Evolutionary conservation across 2,113 vertebrate species (phyloP).

Genomic region (Larimichthys polyactis): DNA sequence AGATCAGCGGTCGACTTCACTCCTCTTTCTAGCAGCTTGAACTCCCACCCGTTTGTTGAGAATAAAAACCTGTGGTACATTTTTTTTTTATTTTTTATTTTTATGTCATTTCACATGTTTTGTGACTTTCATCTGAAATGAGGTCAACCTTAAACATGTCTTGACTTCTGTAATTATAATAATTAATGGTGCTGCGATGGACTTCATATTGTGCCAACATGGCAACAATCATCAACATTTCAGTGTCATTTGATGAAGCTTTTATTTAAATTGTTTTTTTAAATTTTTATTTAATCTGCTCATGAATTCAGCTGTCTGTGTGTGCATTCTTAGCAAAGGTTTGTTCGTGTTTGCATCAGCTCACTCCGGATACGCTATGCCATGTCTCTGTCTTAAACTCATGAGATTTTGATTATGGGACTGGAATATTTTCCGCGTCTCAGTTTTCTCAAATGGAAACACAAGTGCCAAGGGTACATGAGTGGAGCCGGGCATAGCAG

Average conservation of each 20-base stretch:
- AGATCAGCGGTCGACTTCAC: conserved; percentile 15
- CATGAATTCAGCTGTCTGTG: conserved; percentile 36
- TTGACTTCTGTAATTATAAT: conserved; percentile 57
- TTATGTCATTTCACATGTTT: conserved; percentile 44
- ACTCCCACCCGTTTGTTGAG: conserved; percentile 52
- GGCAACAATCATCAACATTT: conserved; percentile 67
- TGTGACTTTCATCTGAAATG: conserved; percentile 43
- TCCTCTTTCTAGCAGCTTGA: conserved; percentile 59
- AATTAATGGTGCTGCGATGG: conserved; percentile 72
- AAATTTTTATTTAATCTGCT: conserved; percentile 56
- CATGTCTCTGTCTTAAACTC: conserved; percentile 23
- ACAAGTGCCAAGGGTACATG: conserved; percentile 44
- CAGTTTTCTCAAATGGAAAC: conserved; percentile 35
- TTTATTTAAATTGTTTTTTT: conserved; percentile 69
- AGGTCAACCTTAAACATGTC: conserved; percentile 50
- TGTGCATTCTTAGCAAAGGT: conserved; percentile 35
- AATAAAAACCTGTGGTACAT: conserved; percentile 71
- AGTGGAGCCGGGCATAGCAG: conserved; percentile 43
- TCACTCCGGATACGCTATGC: conserved; percentile 33
- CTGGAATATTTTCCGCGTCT: conserved; percentile 34
- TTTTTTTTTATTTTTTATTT: conserved; percentile 6
- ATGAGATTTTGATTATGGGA: conserved; percentile 30
- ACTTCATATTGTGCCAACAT: conserved; percentile 61
- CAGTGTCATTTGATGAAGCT: conserved; percentile 49
- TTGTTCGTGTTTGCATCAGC: conserved; percentile 39